These are phyloP conservation scores for Caenorhabditis japonica DNA, from an alignment of 2,888 invertebrate genomes.

Conservation along the genomic window DNA sequence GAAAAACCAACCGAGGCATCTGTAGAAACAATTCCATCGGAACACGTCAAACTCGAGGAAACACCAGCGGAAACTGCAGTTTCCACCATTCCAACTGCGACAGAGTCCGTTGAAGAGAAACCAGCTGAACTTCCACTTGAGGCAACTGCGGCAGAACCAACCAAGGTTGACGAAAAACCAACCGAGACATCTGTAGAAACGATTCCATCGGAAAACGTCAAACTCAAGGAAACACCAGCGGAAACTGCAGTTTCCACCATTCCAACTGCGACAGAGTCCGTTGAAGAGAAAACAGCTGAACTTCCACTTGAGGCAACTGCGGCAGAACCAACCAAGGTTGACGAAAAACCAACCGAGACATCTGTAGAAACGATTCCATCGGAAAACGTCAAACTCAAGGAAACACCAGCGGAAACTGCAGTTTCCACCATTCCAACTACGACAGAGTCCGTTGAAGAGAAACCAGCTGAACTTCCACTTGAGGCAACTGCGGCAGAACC, in stretches of 20 bases:
- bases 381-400: neutral
- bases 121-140: conserved; percentile 8
- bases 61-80: conserved; percentile 9
- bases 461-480: conserved; percentile 6
- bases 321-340: neutral
- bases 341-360: conserved; percentile 1
- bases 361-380: conserved; percentile 1
- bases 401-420: conserved; percentile 8
- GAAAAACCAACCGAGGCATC: conserved; percentile 2
- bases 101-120: neutral
- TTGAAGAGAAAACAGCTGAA: too few relatives aligned
- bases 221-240: neutral
- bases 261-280: neutral
- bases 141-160: conserved; percentile 10
- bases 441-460: conserved; percentile 22
- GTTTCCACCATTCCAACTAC: too few relatives aligned
- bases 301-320: too few relatives aligned
- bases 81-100: neutral
- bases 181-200: neutral
- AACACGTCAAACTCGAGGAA: neutral
- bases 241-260: neutral
- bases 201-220: neutral
- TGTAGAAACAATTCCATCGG: conserved; percentile 1
- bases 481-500: conserved; percentile 10
- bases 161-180: neutral